Base-by-base conservation (phyloP, 2,888 invertebrate species). In the Drosophila ustulata region DNA sequence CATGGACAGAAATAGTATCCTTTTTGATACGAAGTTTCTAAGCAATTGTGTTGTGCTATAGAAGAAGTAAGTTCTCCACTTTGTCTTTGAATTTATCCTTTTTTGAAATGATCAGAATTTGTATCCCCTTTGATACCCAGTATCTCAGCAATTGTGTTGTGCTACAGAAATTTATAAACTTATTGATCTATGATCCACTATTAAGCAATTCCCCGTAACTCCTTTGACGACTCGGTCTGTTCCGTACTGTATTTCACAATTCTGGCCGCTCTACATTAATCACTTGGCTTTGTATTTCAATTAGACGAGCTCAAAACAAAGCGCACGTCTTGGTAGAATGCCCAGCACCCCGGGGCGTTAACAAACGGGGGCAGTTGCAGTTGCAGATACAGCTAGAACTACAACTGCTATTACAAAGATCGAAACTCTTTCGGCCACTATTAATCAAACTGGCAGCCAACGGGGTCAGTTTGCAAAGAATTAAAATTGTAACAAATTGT, bases 361-460 rank as follows among this genome's bases (percentile, higher is more conserved):
- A 6, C 51, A 64, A 56, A 32, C 64, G 55, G 57, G 59, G 56
- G 46, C 56, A 57, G 46, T 57, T 47, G 66, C 57, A 75, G 47
- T 43, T 64, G 61, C 66, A 65, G 49, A 45, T 37, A 41, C 26
- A 46, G 11, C 39, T 45, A 41, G 18, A 46, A n/a, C 39, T 39
- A 50, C 18, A 56, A 58, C 30, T 39, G 23, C 41, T 26, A 26
- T 23, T 3, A 7, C 8, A 11, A 39, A 47, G 39, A 66, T 57
- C 55, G 67, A 71, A 83, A 83, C 86, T 85, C 82, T 82, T 85
- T 85, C 70, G 58, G 32, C 49, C 13, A 53, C 75, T 78, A 86
- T 82, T 80, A 80, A 84, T 85, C 85, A 82, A 75, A 39, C 53
- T 59, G 28, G 18, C 56, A 71, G 65, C 69, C 70, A 81, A 71